Conservation (phyloP, 2,797 vertebrate species). For the Chiroxiphia lanceolata region DNA sequence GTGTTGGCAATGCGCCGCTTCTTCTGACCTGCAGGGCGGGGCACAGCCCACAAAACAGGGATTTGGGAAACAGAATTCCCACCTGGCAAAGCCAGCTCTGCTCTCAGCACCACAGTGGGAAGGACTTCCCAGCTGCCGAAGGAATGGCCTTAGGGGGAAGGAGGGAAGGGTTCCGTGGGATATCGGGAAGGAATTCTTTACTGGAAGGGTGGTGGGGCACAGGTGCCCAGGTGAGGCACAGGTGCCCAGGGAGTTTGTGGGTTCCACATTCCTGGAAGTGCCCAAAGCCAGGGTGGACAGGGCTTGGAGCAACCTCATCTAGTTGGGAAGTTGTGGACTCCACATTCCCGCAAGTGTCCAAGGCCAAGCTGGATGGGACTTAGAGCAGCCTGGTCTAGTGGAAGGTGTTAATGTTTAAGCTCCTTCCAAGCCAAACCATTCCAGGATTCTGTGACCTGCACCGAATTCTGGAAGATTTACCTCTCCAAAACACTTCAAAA, state of each 20-base stretch:
- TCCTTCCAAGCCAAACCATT: background rate
- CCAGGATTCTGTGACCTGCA: background rate
- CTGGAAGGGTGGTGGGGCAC: background rate
- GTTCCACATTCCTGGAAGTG: too few relatives aligned
- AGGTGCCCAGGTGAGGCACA: background rate
- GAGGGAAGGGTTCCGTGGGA: background rate
- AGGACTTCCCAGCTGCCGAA: background rate
- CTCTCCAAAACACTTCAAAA: conserved; percentile 97
- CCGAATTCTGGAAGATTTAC: conserved; percentile 63
- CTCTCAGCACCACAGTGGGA: background rate
- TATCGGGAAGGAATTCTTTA: background rate
- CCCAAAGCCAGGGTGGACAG: too few relatives aligned
- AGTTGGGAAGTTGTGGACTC: background rate
- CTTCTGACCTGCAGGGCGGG: conserved; percentile 85
- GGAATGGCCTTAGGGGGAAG: background rate
- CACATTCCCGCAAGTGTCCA: background rate
- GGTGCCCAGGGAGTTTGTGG: background rate
- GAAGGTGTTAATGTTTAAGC: background rate
- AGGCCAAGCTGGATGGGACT: background rate
- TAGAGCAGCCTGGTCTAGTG: background rate
- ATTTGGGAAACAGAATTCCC: background rate
- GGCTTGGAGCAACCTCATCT: too few relatives aligned
- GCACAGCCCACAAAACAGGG: background rate
- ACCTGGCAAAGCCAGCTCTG: background rate
- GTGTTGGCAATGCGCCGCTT: conserved; percentile 94